Percentiles rank a stretch among this genome's conserved stretches.
Evolutionary conservation across 2,113 vertebrate species (phyloP).

Genomic region (Grus americana): DNA sequence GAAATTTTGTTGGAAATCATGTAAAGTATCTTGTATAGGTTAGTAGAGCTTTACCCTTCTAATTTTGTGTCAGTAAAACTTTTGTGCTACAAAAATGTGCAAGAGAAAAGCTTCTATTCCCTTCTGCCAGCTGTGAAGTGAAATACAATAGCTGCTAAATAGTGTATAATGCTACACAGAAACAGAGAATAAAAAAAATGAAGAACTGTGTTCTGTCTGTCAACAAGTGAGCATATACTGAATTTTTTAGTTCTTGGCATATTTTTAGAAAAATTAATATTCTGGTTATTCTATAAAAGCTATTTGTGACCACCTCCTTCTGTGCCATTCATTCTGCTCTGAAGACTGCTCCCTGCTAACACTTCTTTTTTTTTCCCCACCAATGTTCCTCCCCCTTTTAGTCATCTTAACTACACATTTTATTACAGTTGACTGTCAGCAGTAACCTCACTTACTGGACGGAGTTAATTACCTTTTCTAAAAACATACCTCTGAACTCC

Average conservation of each 20-base stretch:
- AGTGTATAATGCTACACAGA: background rate
- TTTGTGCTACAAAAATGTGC: background rate
- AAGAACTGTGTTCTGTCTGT: background rate
- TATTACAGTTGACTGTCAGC: constrained; percentile 1
- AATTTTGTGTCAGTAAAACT: background rate
- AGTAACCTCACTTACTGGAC: constrained; percentile 6
- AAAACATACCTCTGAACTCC: constrained; percentile 18
- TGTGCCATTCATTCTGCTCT: background rate
- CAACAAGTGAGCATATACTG: background rate
- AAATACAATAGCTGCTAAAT: background rate
- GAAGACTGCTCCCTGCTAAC: background rate
- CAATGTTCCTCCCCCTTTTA: background rate
- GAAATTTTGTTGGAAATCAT: background rate
- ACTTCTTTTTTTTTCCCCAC: background rate
- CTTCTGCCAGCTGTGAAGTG: background rate
- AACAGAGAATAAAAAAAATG: background rate
- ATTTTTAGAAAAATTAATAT: background rate
- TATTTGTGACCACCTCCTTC: background rate
- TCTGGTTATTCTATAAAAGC: background rate
- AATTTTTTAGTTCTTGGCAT: background rate
- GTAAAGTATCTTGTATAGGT: background rate
- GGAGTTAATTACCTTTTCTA: constrained; percentile 53
- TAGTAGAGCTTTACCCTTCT: background rate
- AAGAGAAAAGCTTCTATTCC: background rate
- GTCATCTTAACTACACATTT: background rate